These are phyloP conservation scores for Petrocephalus zakoni DNA, from an alignment of 2,113 vertebrate species.

Conservation along the genomic window DNA sequence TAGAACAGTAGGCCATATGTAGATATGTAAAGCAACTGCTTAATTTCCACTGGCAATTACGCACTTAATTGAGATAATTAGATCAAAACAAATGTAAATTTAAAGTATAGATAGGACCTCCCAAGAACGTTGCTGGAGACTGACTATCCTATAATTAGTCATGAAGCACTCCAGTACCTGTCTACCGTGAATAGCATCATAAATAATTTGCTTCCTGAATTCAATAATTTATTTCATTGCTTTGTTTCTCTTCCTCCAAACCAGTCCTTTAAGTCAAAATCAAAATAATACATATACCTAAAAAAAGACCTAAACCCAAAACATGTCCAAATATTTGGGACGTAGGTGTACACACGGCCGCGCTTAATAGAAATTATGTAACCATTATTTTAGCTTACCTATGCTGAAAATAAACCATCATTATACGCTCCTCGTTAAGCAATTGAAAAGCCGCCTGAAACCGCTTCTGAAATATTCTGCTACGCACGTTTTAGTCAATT, in stretches of 20 bases:
- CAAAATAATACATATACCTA: not conserved
- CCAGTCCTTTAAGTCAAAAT: not conserved
- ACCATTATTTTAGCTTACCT: not conserved
- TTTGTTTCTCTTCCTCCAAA: not conserved
- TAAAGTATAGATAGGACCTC: not conserved
- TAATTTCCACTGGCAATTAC: not conserved
- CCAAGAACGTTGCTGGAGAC: not conserved
- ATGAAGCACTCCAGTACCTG: not conserved
- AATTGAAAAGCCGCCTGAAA: not conserved
- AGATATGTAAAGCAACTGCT: not conserved
- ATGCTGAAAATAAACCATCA: not conserved
- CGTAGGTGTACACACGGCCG: not conserved
- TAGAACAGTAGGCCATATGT: not conserved
- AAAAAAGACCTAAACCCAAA: not conserved
- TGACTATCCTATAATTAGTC: not conserved
- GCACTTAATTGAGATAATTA: not conserved
- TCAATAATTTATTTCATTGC: not conserved
- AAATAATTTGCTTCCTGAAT: not conserved
- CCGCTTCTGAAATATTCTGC: not conserved
- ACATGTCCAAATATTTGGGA: not conserved
- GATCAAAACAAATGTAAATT: not conserved
- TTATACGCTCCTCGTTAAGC: not conserved
- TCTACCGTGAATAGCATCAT: not conserved
- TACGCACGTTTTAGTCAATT: not conserved
- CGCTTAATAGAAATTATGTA: not conserved